A percentile compares a stretch with the other conserved stretches of the same genome.
Evolutionary conservation across 1,140 invertebrate species (phyloP).

Genomic region (Micrasema longulum): DNA sequence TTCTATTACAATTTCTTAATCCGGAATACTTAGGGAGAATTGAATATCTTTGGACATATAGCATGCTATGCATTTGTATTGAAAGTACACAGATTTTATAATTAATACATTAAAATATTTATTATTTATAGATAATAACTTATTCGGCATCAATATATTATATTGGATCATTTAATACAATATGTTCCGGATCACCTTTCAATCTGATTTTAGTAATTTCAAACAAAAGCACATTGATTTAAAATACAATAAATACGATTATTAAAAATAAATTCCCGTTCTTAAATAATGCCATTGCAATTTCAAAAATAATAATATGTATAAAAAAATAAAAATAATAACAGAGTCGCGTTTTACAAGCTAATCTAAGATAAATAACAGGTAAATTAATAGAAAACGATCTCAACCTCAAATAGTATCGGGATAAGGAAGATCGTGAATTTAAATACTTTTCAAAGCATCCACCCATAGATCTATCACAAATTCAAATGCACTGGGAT

Average conservation of each 20-base stretch:
- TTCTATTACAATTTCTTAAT: too few relatives aligned
- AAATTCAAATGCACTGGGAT: slow-evolving; percentile 40
- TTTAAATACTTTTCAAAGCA: not conserved
- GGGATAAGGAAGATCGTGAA: not conserved
- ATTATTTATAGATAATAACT: too few relatives aligned
- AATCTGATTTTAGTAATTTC: slow-evolving; percentile 2
- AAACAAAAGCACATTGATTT: slow-evolving; percentile 5
- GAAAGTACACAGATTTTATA: too few relatives aligned
- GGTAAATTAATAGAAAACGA: slow-evolving; percentile 20
- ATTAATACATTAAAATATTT: too few relatives aligned
- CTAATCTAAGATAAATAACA: slow-evolving; percentile 24
- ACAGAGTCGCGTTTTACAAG: slow-evolving; percentile 20
- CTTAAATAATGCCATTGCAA: not conserved
- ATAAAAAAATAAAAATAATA: not conserved
- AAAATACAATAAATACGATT: slow-evolving; percentile 26
- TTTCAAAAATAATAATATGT: slow-evolving; percentile 16
- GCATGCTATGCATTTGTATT: too few relatives aligned
- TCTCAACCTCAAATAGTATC: slow-evolving; percentile 7
- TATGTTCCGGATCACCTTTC: too few relatives aligned
- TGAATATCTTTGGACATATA: too few relatives aligned
- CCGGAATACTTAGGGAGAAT: too few relatives aligned
- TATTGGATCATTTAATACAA: too few relatives aligned
- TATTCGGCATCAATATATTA: too few relatives aligned
- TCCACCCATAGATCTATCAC: slow-evolving; percentile 15
- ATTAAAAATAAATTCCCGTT: not conserved